Conservation (phyloP, 2,888 invertebrate genomes). For the Parnassius apollo region DNA sequence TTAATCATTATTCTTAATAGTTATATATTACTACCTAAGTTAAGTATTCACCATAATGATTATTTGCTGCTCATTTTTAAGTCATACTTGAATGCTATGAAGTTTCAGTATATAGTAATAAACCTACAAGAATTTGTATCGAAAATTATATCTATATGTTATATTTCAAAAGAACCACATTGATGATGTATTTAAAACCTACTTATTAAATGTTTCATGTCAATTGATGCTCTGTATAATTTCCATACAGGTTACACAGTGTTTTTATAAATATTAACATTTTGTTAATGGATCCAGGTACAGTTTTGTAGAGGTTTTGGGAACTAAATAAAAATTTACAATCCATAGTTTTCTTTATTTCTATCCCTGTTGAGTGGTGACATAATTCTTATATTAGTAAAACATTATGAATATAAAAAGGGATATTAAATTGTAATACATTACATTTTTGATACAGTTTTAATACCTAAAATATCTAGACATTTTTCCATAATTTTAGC, state of each 20-base stretch:
- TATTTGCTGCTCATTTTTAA: no score
- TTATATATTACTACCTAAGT: no score
- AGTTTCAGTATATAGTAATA: no score
- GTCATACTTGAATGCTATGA: no score
- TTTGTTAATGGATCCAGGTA: slow-evolving; percentile 67
- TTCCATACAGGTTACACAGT: slow-evolving; percentile 42
- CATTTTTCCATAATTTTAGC: slow-evolving; percentile 92
- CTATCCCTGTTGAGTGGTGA: neutral
- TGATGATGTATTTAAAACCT: slow-evolving; percentile 27
- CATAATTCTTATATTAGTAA: neutral
- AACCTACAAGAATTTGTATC: neutral
- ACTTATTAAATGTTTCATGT: slow-evolving; percentile 31
- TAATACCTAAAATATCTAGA: slow-evolving; percentile 94
- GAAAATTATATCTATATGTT: slow-evolving; percentile 13
- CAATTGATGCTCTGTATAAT: slow-evolving; percentile 13
- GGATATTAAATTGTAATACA: slow-evolving; percentile 11
- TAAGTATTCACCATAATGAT: no score
- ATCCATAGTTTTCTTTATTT: slow-evolving; percentile 32
- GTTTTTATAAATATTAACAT: slow-evolving; percentile 59
- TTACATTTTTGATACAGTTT: slow-evolving; percentile 96
- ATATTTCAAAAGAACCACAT: slow-evolving; percentile 14
- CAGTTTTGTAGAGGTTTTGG: slow-evolving; percentile 79
- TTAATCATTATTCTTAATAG: no score
- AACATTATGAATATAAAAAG: neutral
- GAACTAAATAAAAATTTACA: slow-evolving; percentile 65